A percentile compares a stretch with the other conserved stretches of the same genome.
phyloP scores from a whole-genome alignment of 1,140 invertebrate genomes.

The Drosophila prosaltans region DNA sequence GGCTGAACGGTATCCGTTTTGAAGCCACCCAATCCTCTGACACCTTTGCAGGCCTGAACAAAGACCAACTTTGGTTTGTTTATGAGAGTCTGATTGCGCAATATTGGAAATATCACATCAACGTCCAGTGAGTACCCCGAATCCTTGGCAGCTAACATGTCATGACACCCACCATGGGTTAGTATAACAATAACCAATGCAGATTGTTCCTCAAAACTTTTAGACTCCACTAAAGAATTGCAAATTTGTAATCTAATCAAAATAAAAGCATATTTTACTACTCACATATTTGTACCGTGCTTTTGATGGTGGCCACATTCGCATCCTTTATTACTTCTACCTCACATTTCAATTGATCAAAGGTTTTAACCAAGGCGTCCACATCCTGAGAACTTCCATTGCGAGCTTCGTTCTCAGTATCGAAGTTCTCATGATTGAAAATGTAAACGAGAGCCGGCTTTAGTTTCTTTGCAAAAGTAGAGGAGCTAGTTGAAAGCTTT shows the following conservation, averaged over 20 bases:
- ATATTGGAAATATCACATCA: constrained; percentile 63
- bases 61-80: constrained; percentile 79
- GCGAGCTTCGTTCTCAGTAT: constrained; percentile 51
- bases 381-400: constrained; percentile 63
- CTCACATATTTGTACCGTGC: constrained; percentile 63
- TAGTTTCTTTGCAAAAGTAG: constrained; percentile 23
- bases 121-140: constrained; percentile 66
- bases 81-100: constrained; percentile 58
- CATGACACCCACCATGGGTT: constrained; percentile 54
- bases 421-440: constrained; percentile 71
- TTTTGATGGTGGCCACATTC: constrained; percentile 49
- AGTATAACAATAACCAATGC: constrained; percentile 58
- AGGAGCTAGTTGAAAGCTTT: no score
- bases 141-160: constrained; percentile 66
- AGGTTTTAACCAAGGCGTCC: constrained; percentile 42
- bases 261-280: constrained; percentile 23
- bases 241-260: neutral
- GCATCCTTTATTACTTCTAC: constrained; percentile 58
- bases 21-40: constrained; percentile 35
- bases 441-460: constrained; percentile 68
- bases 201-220: constrained; percentile 59
- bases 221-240: constrained; percentile 49
- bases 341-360: constrained; percentile 59
- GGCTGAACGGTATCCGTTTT: constrained; percentile 51
- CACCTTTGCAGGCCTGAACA: constrained; percentile 77